These are phyloP conservation scores for Herpetotheres cachinnans DNA, from an alignment of 2,113 vertebrate genomes.

Conservation along the genomic window DNA sequence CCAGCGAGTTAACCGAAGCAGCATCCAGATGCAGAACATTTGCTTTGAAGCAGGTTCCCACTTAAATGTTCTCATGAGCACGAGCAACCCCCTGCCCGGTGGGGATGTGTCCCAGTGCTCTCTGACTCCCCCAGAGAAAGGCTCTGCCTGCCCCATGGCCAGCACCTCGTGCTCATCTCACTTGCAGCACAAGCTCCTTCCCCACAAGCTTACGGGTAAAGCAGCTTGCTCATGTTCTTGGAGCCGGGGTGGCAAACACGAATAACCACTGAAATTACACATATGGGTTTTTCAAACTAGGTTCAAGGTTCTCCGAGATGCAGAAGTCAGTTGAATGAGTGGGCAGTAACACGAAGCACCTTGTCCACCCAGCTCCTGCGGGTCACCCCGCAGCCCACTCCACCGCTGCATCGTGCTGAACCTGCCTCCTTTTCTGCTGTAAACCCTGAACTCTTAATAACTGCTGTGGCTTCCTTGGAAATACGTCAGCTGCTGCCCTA, in stretches of 20 bases:
- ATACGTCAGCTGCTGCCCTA: conserved; percentile 24
- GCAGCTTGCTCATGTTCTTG: background rate
- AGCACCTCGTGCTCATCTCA: background rate
- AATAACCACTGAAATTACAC: accelerated
- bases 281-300: accelerated
- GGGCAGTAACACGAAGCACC: background rate
- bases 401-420: background rate
- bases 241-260: background rate
- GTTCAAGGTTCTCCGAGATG: background rate
- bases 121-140: too few species aligned
- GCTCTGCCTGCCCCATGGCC: background rate
- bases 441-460: background rate
- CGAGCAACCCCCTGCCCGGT: background rate
- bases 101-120: background rate
- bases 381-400: background rate
- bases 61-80: background rate
- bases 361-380: background rate
- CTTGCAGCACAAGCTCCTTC: background rate
- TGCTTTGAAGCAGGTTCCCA: background rate
- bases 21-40: too few species aligned
- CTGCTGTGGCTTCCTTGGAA: background rate
- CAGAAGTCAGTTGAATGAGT: accelerated
- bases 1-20: too few species aligned
- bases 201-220: background rate
- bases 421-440: background rate